Evolutionary conservation across 2,888 invertebrate genomes (phyloP), one percentile per base, ranked within the genome.

Genomic region (Drosophila eohydei): DNA sequence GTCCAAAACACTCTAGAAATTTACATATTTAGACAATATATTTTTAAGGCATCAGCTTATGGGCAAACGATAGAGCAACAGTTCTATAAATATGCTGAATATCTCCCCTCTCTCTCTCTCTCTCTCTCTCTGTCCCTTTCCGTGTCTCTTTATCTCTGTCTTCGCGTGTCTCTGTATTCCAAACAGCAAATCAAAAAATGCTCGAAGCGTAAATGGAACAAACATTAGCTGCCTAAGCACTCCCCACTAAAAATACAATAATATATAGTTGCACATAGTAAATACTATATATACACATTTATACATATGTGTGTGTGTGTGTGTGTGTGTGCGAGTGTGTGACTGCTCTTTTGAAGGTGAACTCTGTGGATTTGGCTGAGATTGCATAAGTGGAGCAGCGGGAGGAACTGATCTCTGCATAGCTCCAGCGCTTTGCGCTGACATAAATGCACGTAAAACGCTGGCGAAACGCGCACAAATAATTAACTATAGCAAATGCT

Each of bases 401-500:
- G 66, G 54, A 51, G 56, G 59, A 48, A 59, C 36, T 9, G 57
- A 38, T 50, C 52, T 14, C 14, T 9, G 36, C 52, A 36, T 52
- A 36, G 34, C 43, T 38, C 38, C 58, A 40, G 65, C 40, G 44
- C 26, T 28, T 0, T n/a, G 65, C 55, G 70, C 58, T 76, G 71
- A 56, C 73, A 84, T 84, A 72, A 71, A 70, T 65, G 81, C 86
- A 87, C 86, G 86, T 89, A 85, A 76, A 74, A 63, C 74, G 88
- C 78, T 77, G 43, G 81, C 66, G 67, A 83, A 82, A 68, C 77
- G 78, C 90, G 67, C 85, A 76, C 86, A 88, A 90, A 87, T 87
- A 87, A 87, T 87, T 89, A 87, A 88, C 86, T 90, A 87, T 87
- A 85, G 88, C 77, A 87, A 87, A 87, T 90, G 90, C 77, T 87